phyloP scores from a whole-genome alignment of 2,797 vertebrate species.

The Argentina silus region DNA sequence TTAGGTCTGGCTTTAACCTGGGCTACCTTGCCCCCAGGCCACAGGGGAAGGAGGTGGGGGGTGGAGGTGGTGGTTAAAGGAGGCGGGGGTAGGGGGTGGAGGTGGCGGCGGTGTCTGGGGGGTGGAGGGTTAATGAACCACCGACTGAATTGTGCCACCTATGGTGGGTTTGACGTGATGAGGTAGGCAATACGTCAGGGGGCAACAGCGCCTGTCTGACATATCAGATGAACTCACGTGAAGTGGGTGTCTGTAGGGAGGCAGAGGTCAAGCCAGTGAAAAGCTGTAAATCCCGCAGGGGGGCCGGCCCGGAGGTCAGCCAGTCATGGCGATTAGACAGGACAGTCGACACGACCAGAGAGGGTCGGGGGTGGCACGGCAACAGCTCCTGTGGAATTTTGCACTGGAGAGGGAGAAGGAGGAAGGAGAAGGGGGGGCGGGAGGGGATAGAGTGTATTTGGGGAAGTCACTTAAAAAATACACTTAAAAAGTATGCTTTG shows the following conservation, averaged over 20 bases:
- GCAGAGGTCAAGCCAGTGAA: constrained; percentile 74
- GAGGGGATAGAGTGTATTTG: not conserved
- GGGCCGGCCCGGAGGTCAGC: constrained; percentile 72
- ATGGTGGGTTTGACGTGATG: constrained; percentile 74
- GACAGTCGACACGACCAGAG: constrained; percentile 64
- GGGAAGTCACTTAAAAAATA: constrained; percentile 37
- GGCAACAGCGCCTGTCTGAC: constrained; percentile 48
- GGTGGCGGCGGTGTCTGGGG: not conserved
- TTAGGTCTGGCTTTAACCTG: constrained; percentile 77
- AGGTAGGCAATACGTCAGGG: constrained; percentile 56
- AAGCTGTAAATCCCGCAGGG: constrained; percentile 77
- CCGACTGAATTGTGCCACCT: constrained; percentile 71
- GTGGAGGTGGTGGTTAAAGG: constrained; percentile 16
- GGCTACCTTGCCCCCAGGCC: constrained; percentile 72
- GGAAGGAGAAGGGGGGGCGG: not conserved
- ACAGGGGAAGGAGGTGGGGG: constrained; percentile 59
- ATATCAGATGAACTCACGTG: constrained; percentile 55
- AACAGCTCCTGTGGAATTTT: constrained; percentile 49
- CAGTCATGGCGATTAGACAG: constrained; percentile 74
- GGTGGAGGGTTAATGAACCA: constrained; percentile 67
- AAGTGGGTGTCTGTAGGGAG: constrained; percentile 71
- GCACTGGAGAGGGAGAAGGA: constrained; percentile 41
- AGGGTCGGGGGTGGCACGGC: constrained; percentile 66
- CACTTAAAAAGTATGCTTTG: constrained; percentile 58
- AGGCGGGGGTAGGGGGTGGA: constrained; percentile 33